These are phyloP conservation scores for Vandiemenella viatica DNA, from an alignment of 2,888 invertebrate genomes.

Conservation along the genomic window DNA sequence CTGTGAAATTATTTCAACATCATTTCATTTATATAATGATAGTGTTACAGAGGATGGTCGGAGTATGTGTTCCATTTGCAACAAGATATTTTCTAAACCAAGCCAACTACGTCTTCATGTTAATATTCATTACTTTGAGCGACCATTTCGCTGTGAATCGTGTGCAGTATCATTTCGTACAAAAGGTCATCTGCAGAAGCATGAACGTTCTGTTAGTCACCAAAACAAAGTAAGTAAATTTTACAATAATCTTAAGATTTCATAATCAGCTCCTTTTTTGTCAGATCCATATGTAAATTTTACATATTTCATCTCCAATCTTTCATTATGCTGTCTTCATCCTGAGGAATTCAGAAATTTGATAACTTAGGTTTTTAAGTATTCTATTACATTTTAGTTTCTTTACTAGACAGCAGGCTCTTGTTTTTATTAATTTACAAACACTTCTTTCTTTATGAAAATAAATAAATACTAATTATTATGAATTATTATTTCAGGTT, in stretches of 20 bases:
- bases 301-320: not conserved
- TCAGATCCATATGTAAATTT: not conserved
- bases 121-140: slow-evolving; percentile 89
- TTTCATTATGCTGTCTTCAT: not conserved
- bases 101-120: slow-evolving; percentile 82
- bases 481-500: slow-evolving; percentile 25
- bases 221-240: slow-evolving; percentile 58
- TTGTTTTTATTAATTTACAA: not conserved
- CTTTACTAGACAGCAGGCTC: not conserved
- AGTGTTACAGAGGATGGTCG: slow-evolving; percentile 56
- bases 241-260: not conserved
- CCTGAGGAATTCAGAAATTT: not conserved
- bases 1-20: too few species aligned
- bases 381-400: not conserved
- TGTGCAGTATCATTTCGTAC: slow-evolving; percentile 84
- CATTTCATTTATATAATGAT: too few species aligned
- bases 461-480: not conserved
- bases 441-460: not conserved
- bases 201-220: slow-evolving; percentile 81
- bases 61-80: slow-evolving; percentile 71
- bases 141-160: slow-evolving; percentile 79
- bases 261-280: not conserved
- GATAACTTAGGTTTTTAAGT: not conserved
- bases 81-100: slow-evolving; percentile 81
- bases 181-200: slow-evolving; percentile 83